Percentiles rank a stretch among this genome's conserved stretches.
These are phyloP conservation scores for Hydriomena furcata DNA, from an alignment of 2,888 invertebrate species.

Conservation along the genomic window DNA sequence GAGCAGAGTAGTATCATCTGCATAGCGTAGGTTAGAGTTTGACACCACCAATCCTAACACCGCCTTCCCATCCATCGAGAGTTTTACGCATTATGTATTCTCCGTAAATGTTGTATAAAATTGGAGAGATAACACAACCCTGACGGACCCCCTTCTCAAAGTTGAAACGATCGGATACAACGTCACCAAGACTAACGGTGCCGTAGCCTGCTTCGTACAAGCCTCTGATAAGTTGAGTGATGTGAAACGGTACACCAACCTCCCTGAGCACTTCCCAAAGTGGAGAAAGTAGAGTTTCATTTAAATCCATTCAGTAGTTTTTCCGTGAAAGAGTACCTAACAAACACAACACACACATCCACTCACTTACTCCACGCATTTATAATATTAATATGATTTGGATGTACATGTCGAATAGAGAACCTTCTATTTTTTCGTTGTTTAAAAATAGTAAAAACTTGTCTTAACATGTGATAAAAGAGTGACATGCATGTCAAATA, in stretches of 20 bases:
- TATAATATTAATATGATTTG: too few relatives aligned
- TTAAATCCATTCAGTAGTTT: too few relatives aligned
- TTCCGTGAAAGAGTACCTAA: too few relatives aligned
- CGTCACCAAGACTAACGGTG: not conserved
- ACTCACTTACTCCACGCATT: too few relatives aligned
- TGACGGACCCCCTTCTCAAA: not conserved
- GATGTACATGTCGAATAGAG: too few relatives aligned
- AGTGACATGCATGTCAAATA: conserved; percentile 18
- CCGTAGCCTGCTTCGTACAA: not conserved
- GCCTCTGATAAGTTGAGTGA: not conserved
- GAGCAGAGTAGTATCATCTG: not conserved
- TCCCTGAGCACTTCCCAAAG: not conserved
- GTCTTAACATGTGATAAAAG: conserved; percentile 15
- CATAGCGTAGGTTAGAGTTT: not conserved
- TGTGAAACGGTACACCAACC: not conserved
- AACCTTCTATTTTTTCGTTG: too few relatives aligned
- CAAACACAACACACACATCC: too few relatives aligned
- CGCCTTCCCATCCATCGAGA: not conserved
- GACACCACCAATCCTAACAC: not conserved
- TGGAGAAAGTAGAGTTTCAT: too few relatives aligned
- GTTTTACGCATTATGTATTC: not conserved
- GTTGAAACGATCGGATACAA: not conserved
- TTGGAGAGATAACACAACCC: not conserved
- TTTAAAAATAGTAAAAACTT: too few relatives aligned
- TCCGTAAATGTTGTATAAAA: not conserved